Percentiles rank a stretch among this genome's conserved stretches.
Conservation (phyloP, 2,888 invertebrate genomes). For the Alentia gelatinosa region DNA sequence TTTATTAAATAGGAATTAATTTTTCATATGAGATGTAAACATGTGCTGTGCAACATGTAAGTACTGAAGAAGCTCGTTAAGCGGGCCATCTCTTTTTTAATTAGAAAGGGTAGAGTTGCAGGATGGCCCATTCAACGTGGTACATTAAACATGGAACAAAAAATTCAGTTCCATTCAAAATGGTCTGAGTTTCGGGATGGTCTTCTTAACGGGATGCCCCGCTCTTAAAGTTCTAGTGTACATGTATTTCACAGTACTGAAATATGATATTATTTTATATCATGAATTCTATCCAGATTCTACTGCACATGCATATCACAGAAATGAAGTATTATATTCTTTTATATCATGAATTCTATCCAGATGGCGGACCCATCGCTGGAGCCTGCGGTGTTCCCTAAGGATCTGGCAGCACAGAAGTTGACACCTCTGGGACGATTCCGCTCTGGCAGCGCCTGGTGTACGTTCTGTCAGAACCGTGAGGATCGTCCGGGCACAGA, state of each 20-base stretch:
- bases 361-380: not conserved
- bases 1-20: too few relatives aligned
- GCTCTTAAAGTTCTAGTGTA: too few relatives aligned
- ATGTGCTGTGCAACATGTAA: too few relatives aligned
- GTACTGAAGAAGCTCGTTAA: too few relatives aligned
- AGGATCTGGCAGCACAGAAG: not conserved
- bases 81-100: too few relatives aligned
- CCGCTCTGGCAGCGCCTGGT: slow-evolving; percentile 22
- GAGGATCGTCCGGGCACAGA: slow-evolving; percentile 20
- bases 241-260: not conserved
- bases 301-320: not conserved
- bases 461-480: slow-evolving; percentile 9
- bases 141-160: too few relatives aligned
- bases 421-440: not conserved
- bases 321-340: not conserved
- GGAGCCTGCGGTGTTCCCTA: not conserved
- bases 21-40: too few relatives aligned
- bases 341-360: not conserved
- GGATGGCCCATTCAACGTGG: too few relatives aligned
- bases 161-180: not conserved
- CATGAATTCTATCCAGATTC: not conserved
- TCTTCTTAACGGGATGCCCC: too few relatives aligned
- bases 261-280: not conserved
- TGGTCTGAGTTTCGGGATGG: not conserved
- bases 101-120: too few relatives aligned